A percentile compares a stretch with the other conserved stretches of the same genome.
Conservation (phyloP, 2,888 invertebrate genomes). For the Tetropium fuscum region DNA sequence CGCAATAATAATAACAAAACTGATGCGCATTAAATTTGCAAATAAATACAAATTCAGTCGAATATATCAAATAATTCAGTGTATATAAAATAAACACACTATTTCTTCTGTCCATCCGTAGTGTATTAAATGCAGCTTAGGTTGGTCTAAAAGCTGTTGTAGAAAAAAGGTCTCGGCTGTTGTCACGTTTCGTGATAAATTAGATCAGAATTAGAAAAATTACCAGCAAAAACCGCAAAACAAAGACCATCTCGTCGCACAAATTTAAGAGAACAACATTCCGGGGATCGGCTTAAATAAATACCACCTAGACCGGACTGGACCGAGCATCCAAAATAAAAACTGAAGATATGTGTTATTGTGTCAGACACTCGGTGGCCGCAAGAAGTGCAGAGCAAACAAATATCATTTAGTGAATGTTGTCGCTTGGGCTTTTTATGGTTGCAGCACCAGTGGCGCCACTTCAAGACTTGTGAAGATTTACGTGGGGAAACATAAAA, state of each 20-base stretch:
- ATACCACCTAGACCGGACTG: slow-evolving; percentile 49
- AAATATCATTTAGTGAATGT: slow-evolving; percentile 53
- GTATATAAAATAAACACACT: too few species aligned
- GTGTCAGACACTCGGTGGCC: slow-evolving; percentile 55
- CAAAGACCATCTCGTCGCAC: slow-evolving; percentile 48
- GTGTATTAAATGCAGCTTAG: too few species aligned
- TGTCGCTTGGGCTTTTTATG: slow-evolving; percentile 42
- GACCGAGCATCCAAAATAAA: slow-evolving; percentile 42
- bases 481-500: too few species aligned
- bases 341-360: slow-evolving; percentile 56
- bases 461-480: not conserved
- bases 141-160: too few species aligned
- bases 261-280: slow-evolving; percentile 57
- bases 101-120: too few species aligned
- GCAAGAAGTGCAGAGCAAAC: slow-evolving; percentile 58
- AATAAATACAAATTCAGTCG: too few species aligned
- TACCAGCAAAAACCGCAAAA: slow-evolving; percentile 41
- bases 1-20: too few species aligned
- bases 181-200: slow-evolving; percentile 45
- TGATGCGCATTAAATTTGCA: too few species aligned
- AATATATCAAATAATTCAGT: too few species aligned
- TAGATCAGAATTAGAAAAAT: slow-evolving; percentile 47
- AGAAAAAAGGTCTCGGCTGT: slow-evolving; percentile 27
- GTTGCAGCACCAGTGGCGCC: slow-evolving; percentile 26
- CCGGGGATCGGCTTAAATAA: slow-evolving; percentile 50